Conservation (phyloP, 2,888 invertebrate genomes). For the Dromius quadrimaculatus region DNA sequence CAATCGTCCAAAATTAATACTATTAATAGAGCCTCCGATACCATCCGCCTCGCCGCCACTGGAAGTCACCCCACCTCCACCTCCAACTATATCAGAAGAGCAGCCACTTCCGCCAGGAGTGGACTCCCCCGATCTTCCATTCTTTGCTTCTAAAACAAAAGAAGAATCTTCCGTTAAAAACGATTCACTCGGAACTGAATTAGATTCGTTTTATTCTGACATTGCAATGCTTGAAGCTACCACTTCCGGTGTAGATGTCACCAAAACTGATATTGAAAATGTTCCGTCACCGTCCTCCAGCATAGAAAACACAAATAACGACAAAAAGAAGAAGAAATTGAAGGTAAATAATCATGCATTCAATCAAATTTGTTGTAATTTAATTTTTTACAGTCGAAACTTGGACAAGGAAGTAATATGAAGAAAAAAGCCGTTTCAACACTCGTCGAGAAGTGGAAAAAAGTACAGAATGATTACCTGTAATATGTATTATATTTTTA, state of each 20-base stretch:
- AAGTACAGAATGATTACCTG: slow-evolving; percentile 71
- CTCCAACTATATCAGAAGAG: slow-evolving; percentile 51
- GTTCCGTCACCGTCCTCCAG: slow-evolving; percentile 35
- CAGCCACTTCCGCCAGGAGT: slow-evolving; percentile 71
- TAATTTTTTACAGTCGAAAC: slow-evolving; percentile 67
- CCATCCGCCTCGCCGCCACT: slow-evolving; percentile 36
- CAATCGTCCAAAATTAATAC: slow-evolving; percentile 43
- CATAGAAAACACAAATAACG: slow-evolving; percentile 57
- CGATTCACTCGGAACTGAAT: slow-evolving; percentile 63
- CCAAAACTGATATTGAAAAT: slow-evolving; percentile 30
- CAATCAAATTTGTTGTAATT: no score
- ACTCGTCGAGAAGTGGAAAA: slow-evolving; percentile 80
- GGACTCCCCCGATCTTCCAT: slow-evolving; percentile 66
- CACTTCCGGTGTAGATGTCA: slow-evolving; percentile 49
- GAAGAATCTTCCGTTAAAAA: slow-evolving; percentile 60
- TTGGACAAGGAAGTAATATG: slow-evolving; percentile 71
- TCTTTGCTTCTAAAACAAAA: slow-evolving; percentile 59
- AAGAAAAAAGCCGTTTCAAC: slow-evolving; percentile 79
- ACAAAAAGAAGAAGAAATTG: slow-evolving; percentile 66
- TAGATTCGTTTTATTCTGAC: slow-evolving; percentile 74
- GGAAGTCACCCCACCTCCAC: slow-evolving; percentile 55
- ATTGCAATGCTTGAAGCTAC: slow-evolving; percentile 69
- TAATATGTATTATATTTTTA: slow-evolving; percentile 41
- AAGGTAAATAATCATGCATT: no score
- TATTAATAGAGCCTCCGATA: slow-evolving; percentile 51